These are phyloP conservation scores for Bubo blakistoni DNA, from an alignment of 2,113 vertebrate genomes.

Conservation along the genomic window DNA sequence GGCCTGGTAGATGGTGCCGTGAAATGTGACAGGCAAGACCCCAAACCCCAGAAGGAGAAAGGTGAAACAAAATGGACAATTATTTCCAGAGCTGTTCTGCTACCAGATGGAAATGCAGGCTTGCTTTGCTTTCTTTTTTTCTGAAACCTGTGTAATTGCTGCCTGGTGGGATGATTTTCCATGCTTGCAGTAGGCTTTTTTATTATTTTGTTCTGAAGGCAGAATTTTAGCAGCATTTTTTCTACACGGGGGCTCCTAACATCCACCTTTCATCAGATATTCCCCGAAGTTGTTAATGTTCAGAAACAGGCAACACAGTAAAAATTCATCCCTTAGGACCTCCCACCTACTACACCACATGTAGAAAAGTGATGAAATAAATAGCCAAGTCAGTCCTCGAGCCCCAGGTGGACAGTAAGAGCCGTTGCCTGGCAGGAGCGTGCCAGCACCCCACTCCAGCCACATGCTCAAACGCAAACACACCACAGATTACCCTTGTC, in stretches of 20 bases:
- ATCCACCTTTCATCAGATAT: neutral
- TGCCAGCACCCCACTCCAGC: accelerated
- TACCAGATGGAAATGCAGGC: neutral
- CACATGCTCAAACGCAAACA: neutral
- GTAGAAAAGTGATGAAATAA: neutral
- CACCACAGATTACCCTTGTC: neutral
- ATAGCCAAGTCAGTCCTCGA: neutral
- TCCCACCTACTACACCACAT: neutral
- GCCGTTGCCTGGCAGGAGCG: neutral
- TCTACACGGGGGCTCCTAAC: neutral
- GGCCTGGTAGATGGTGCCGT: neutral
- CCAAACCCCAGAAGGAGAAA: neutral
- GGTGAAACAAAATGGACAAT: neutral
- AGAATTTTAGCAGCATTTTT: neutral
- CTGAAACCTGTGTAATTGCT: neutral
- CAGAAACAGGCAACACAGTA: neutral
- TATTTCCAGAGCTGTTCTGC: neutral
- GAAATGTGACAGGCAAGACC: neutral
- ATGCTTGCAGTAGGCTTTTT: neutral
- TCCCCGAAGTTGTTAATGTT: neutral
- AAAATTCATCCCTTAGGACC: neutral
- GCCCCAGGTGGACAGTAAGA: neutral
- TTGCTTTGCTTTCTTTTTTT: neutral
- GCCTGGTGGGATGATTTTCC: neutral
- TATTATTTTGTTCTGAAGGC: neutral